Base-by-base conservation (phyloP, 2,797 vertebrate species). In the Synaphobranchus kaupii region DNA sequence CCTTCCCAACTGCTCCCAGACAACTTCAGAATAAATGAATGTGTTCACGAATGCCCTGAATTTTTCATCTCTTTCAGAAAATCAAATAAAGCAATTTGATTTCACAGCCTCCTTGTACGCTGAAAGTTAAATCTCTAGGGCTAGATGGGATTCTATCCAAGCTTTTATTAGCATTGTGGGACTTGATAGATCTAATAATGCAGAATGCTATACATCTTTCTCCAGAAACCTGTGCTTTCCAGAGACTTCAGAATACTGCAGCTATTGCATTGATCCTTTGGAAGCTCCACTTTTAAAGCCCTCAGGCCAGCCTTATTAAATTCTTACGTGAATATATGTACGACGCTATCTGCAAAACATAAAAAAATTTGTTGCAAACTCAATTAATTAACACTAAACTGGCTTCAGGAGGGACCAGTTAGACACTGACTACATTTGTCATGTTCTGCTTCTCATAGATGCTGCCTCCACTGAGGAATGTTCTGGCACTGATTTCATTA, bases 21-120 rank as follows among this genome's bases (percentile, higher is more conserved):
- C n/a, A 68, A 22, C 85, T 80, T 9, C 85, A 50, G 48, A 80
- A 56, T 10, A 86, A 81, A 47, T 73, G 28, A 73, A 73, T 34
- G 31, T 31, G 9, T 34, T 73, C 28, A 22, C 25, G 4, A 73
- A 73, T 73, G 3, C 31, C 28, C 68, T 34, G 15, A 31, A 34
- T 73, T 34, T 73, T 34, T 39, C 31, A 73, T 73, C 68, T 31
- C 28, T 73, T 73, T 31, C 31, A 73, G 31, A 28, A 39, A 73
- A 73, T 73, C 68, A 73, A 73, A 39, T 39, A 73, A 31, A 73
- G 68, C 13, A 31, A 73, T 73, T 73, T 31, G 68, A 73, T 73
- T 73, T 28, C 31, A 13, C 31, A 73, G 68, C 68, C 9, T 73
- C 68, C 13, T 31, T 34, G 68, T 31, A 31, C 31, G 68, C 68